These are phyloP conservation scores for Stegostoma tigrinum DNA, from an alignment of 2,113 vertebrate species.

Conservation along the genomic window DNA sequence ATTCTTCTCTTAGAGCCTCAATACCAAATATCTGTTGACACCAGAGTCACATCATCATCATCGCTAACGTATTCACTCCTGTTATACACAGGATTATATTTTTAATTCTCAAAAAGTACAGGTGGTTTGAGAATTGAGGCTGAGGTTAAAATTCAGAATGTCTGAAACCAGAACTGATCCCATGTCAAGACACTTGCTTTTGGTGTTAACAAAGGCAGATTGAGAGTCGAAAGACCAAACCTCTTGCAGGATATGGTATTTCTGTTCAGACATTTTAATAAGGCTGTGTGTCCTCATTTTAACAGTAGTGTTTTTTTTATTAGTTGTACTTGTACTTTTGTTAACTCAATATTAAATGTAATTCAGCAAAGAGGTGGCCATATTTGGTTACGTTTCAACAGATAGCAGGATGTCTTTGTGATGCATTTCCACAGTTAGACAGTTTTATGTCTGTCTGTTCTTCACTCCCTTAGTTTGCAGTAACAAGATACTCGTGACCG, in stretches of 20 bases:
- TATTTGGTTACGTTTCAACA: conserved; percentile 6
- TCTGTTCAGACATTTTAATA: neutral
- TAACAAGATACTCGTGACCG: neutral
- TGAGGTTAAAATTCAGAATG: neutral
- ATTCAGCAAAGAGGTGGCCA: neutral
- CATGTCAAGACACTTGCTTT: neutral
- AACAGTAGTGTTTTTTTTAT: neutral
- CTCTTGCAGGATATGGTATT: neutral
- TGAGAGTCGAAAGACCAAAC: neutral
- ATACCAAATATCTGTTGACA: too few relatives aligned
- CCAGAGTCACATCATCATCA: too few relatives aligned
- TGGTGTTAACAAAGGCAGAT: neutral
- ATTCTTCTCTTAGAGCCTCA: too few relatives aligned
- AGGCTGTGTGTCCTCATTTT: neutral
- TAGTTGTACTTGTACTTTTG: neutral
- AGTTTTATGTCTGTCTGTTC: neutral
- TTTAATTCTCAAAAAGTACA: neutral
- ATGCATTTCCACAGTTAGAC: neutral
- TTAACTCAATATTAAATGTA: neutral
- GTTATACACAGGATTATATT: too few relatives aligned
- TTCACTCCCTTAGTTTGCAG: neutral
- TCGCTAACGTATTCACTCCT: too few relatives aligned
- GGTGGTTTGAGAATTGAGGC: neutral
- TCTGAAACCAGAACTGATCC: neutral
- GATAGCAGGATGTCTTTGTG: neutral